Evolutionary conservation across 2,797 vertebrate species (phyloP).

Genomic region (Molossus molossus): DNA sequence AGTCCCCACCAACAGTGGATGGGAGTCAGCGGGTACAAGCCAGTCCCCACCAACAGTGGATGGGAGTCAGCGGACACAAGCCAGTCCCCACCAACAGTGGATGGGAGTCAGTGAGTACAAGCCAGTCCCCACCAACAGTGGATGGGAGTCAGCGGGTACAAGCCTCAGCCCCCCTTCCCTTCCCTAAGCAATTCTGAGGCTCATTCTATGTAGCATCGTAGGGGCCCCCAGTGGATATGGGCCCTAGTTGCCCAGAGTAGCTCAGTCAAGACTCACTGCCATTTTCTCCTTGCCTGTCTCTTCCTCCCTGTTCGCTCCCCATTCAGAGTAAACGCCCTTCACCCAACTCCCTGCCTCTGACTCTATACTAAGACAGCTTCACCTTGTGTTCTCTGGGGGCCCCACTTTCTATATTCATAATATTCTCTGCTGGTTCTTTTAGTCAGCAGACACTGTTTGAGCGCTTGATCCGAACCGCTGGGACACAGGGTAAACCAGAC

Average conservation of each 20-base stretch:
- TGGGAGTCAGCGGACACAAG: background rate
- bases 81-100: background rate
- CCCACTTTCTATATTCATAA: background rate
- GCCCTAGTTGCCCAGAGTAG: background rate
- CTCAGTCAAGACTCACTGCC: rapidly evolving
- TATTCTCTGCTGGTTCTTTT: background rate
- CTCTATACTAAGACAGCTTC: background rate
- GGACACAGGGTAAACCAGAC: slow-evolving; percentile 60
- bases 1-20: background rate
- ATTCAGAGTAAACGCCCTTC: background rate
- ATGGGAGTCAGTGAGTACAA: background rate
- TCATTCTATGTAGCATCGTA: background rate
- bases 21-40: background rate
- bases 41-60: background rate
- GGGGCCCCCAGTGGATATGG: background rate
- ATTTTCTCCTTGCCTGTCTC: background rate
- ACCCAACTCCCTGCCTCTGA: background rate
- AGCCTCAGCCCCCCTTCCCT: too few species aligned
- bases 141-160: background rate
- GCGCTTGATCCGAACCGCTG: background rate
- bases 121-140: background rate
- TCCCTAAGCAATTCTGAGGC: background rate
- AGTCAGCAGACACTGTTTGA: background rate
- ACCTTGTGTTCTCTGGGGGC: rapidly evolving
- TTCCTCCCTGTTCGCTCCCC: background rate